phyloP scores from a whole-genome alignment of 1,140 invertebrate species.

The Dinoponera quadriceps region DNA sequence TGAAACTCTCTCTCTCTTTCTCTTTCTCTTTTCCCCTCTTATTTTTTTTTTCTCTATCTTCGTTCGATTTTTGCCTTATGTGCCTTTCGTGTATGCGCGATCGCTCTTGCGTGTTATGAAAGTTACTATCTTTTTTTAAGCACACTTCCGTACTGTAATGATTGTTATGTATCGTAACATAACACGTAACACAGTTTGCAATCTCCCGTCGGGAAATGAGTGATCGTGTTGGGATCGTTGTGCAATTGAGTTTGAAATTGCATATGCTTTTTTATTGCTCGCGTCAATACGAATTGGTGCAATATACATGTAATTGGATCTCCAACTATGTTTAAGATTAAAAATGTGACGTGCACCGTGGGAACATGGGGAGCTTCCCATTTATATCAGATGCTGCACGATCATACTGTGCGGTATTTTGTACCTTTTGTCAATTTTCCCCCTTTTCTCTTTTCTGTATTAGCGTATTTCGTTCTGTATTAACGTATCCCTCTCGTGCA shows the following conservation, averaged over 20 bases:
- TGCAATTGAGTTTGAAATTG: conserved; percentile 58
- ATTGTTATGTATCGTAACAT: conserved; percentile 40
- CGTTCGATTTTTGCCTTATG: background rate
- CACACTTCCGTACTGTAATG: conserved; percentile 21
- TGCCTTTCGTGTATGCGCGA: background rate
- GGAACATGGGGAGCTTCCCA: background rate
- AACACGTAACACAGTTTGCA: conserved; percentile 49
- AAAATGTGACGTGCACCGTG: background rate
- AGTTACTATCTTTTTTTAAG: background rate
- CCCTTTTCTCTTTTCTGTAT: background rate
- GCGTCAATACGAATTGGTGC: conserved; percentile 39
- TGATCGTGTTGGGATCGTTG: conserved; percentile 58
- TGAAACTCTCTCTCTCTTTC: background rate
- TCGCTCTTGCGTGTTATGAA: conserved; percentile 20
- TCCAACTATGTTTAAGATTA: conserved; percentile 41
- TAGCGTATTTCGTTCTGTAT: background rate
- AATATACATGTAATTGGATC: conserved; percentile 34
- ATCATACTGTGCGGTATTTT: background rate
- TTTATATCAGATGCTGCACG: background rate
- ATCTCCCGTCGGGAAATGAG: conserved; percentile 42
- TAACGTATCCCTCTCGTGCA: background rate
- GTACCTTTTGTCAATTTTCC: background rate
- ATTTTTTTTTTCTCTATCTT: conserved; percentile 12
- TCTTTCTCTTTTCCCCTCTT: too few species aligned
- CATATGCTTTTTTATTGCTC: conserved; percentile 55